Evolutionary conservation across 2,797 vertebrate genomes (phyloP).

Genomic region (Sphenodon punctatus): DNA sequence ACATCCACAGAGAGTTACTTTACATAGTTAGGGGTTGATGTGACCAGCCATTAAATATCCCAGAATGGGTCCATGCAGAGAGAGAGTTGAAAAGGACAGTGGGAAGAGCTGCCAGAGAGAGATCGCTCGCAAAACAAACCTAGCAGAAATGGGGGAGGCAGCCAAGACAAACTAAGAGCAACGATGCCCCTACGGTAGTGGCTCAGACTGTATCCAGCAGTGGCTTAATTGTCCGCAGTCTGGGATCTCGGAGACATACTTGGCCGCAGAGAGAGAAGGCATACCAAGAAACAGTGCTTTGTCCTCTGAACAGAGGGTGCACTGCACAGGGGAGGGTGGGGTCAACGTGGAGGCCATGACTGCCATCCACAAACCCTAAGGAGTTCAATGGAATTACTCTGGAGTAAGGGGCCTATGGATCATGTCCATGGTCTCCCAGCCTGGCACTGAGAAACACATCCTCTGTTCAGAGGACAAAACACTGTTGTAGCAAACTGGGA

Average conservation of each 20-base stretch:
- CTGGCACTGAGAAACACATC: too few relatives aligned
- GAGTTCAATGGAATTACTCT: too few relatives aligned
- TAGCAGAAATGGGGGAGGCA: neutral
- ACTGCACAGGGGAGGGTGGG: too few relatives aligned
- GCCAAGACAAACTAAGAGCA: neutral
- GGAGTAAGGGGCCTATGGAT: too few relatives aligned
- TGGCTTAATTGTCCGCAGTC: neutral
- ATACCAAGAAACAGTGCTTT: fast-evolving
- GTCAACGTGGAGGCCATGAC: too few relatives aligned
- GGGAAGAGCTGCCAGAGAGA: neutral
- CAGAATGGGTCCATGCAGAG: neutral
- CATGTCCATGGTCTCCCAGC: too few relatives aligned
- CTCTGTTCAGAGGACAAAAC: too few relatives aligned
- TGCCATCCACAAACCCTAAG: too few relatives aligned
- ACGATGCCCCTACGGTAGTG: neutral
- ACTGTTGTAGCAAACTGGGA: too few relatives aligned
- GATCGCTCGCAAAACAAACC: neutral
- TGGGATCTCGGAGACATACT: neutral
- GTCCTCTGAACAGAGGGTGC: fast-evolving
- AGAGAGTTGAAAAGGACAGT: neutral
- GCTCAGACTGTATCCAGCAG: fast-evolving
- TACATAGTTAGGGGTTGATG: neutral
- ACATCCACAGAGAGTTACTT: neutral
- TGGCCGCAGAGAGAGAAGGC: fast-evolving
- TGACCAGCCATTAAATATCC: neutral